Evolutionary conservation across 1,140 invertebrate genomes (phyloP).

Genomic region (Drosophila micromelanica): DNA sequence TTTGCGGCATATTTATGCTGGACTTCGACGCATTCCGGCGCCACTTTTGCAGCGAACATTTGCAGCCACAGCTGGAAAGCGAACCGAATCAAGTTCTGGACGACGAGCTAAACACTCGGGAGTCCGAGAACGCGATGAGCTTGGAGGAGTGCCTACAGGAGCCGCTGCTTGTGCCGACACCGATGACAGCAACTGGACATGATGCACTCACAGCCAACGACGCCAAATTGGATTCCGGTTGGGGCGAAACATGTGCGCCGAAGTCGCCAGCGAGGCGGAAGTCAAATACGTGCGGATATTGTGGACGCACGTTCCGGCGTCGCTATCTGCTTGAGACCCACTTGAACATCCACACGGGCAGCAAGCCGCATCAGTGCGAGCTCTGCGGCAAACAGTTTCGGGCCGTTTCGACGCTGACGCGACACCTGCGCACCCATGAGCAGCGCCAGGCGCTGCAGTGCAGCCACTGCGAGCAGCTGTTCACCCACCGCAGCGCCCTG

Average conservation of each 20-base stretch:
- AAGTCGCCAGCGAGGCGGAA: slow-evolving; percentile 11
- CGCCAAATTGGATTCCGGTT: background rate
- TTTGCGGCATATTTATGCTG: slow-evolving; percentile 22
- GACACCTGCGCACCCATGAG: slow-evolving; percentile 48
- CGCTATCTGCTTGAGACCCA: slow-evolving; percentile 81
- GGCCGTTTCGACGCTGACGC: slow-evolving; percentile 47
- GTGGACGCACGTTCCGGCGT: slow-evolving; percentile 49
- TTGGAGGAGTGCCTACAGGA: slow-evolving; percentile 8
- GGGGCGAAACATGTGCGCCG: background rate
- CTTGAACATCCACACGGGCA: slow-evolving; percentile 87
- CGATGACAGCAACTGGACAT: background rate
- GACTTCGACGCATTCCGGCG: slow-evolving; percentile 24
- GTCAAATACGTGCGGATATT: slow-evolving; percentile 44
- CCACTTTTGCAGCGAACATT: slow-evolving; percentile 35
- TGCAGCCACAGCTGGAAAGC: background rate
- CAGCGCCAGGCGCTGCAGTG: slow-evolving; percentile 33
- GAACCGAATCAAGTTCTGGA: background rate
- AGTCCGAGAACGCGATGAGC: too few species aligned
- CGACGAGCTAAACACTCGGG: too few species aligned
- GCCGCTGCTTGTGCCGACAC: background rate
- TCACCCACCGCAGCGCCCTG: slow-evolving; percentile 44
- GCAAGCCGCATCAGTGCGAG: slow-evolving; percentile 87
- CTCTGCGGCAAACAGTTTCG: slow-evolving; percentile 86
- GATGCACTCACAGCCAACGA: slow-evolving; percentile 10
- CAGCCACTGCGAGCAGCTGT: slow-evolving; percentile 43